Conservation (phyloP, 1,140 invertebrate genomes). For the Aphelenchoides besseyi region DNA sequence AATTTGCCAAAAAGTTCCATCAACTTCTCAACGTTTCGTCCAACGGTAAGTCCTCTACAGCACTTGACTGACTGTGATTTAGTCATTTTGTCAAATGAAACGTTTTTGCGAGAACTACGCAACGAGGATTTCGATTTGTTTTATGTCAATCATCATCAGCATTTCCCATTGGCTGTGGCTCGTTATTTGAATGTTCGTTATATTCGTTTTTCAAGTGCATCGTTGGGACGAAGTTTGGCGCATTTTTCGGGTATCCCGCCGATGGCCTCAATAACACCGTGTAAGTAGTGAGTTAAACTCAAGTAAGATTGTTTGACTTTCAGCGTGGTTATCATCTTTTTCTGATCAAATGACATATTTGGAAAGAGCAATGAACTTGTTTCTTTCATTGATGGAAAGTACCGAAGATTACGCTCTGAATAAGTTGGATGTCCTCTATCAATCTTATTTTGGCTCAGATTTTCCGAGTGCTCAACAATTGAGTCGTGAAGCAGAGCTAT, state of each 20-base stretch:
- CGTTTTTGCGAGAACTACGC: background rate
- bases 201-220: slow-evolving; percentile 15
- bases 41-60: slow-evolving; percentile 5
- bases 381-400: background rate
- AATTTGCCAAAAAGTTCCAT: background rate
- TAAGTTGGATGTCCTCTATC: background rate
- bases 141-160: slow-evolving; percentile 9
- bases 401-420: background rate
- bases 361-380: slow-evolving; percentile 4
- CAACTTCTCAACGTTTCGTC: background rate
- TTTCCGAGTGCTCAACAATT: slow-evolving; percentile 14
- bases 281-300: slow-evolving; percentile 6
- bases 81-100: background rate
- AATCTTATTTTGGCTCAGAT: slow-evolving; percentile 7
- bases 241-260: slow-evolving; percentile 1
- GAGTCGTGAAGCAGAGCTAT: background rate
- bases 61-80: slow-evolving; percentile 4
- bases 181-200: slow-evolving; percentile 15
- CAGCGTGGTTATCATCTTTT: background rate
- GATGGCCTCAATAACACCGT: slow-evolving; percentile 4
- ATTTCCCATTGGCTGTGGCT: background rate
- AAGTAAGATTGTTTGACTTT: slow-evolving; percentile 13
- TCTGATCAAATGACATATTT: slow-evolving; percentile 18
- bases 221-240: background rate
- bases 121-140: slow-evolving; percentile 16